These are phyloP conservation scores for Cecropterus lyciades DNA, from an alignment of 1,140 invertebrate species.

Conservation along the genomic window DNA sequence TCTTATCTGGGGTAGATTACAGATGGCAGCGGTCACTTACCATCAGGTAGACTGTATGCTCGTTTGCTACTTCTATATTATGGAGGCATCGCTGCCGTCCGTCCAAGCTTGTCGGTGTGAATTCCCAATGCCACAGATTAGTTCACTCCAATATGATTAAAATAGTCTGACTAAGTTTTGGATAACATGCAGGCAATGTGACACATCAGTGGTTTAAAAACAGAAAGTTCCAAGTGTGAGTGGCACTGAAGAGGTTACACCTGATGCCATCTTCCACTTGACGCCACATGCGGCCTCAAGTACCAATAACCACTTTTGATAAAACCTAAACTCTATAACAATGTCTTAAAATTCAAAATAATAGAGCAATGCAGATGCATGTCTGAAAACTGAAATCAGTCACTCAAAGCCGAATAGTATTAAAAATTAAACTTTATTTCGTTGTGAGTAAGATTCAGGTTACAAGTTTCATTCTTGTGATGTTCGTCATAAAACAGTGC, in stretches of 20 bases:
- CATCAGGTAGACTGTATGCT: too few species aligned
- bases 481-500: neutral
- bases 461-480: neutral
- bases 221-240: conserved; percentile 11
- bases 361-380: neutral
- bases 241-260: conserved; percentile 36
- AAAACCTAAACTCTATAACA: neutral
- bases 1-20: too few species aligned
- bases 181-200: neutral
- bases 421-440: neutral
- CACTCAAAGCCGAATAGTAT: neutral
- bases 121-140: too few species aligned
- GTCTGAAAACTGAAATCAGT: neutral
- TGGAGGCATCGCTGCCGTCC: too few species aligned
- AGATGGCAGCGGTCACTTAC: too few species aligned
- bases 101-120: too few species aligned
- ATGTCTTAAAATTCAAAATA: neutral
- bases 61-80: too few species aligned
- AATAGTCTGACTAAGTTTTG: neutral
- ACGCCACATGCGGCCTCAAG: conserved; percentile 39
- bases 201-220: conserved; percentile 6
- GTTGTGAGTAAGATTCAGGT: neutral
- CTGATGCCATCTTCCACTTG: conserved; percentile 36
- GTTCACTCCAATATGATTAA: too few species aligned
- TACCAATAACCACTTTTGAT: neutral